phyloP scores from a whole-genome alignment of 2,888 invertebrate species.

The Agrotis ipsilon region DNA sequence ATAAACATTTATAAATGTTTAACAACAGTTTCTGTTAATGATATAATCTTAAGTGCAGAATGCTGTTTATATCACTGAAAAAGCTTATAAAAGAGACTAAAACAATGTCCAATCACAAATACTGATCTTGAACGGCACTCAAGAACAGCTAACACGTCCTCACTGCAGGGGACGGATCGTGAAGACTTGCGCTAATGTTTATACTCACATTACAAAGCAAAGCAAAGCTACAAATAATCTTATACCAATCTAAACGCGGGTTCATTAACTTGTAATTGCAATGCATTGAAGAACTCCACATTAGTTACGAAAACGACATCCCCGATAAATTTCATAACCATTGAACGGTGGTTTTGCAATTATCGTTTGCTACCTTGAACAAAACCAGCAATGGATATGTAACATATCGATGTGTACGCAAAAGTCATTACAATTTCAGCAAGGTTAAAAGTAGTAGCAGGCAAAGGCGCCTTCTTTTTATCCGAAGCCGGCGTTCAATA shows the following conservation, averaged over 20 bases:
- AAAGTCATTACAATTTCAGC: slow-evolving; percentile 3
- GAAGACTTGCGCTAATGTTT: slow-evolving; percentile 40
- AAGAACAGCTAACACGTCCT: background rate
- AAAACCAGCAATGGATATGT: slow-evolving; percentile 30
- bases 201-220: slow-evolving; percentile 43
- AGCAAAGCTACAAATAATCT: slow-evolving; percentile 51
- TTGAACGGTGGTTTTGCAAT: background rate
- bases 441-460: slow-evolving; percentile 46
- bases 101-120: background rate
- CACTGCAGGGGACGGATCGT: slow-evolving; percentile 29
- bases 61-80: background rate
- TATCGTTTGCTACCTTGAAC: fast-evolving
- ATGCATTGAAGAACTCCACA: slow-evolving; percentile 25
- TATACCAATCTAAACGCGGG: slow-evolving; percentile 53
- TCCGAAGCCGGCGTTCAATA: slow-evolving; percentile 63
- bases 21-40: background rate
- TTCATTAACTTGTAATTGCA: slow-evolving; percentile 64
- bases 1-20: background rate
- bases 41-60: background rate
- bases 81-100: background rate
- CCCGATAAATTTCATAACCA: background rate
- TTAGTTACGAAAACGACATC: background rate
- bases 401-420: background rate
- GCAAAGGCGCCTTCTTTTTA: slow-evolving; percentile 71
- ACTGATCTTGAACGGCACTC: background rate